Evolutionary conservation across 1,140 invertebrate genomes (phyloP).

Genomic region (Bactericera cockerelli): DNA sequence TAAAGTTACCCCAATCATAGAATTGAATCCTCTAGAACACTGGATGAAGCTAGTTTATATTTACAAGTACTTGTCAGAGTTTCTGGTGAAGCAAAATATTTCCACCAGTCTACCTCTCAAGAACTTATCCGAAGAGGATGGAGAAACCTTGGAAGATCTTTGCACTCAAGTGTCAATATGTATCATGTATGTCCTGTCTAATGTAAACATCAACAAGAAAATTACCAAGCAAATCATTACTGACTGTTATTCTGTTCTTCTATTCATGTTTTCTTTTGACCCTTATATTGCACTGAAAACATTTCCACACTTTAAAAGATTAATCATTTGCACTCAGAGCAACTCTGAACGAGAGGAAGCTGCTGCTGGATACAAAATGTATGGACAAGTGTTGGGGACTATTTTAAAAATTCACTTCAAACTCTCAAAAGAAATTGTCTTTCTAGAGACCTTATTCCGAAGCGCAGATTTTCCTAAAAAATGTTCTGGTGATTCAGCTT

Average conservation of each 20-base stretch:
- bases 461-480: too few species aligned
- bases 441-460: not conserved
- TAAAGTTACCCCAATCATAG: not conserved
- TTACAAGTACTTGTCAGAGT: not conserved
- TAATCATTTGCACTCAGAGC: too few species aligned
- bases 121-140: not conserved
- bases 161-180: not conserved
- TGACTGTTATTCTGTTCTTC: too few species aligned
- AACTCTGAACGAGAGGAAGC: too few species aligned
- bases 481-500: too few species aligned
- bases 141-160: not conserved
- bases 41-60: not conserved
- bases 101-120: not conserved
- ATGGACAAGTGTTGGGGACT: too few species aligned
- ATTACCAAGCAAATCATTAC: too few species aligned
- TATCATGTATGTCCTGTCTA: not conserved
- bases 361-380: too few species aligned
- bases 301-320: too few species aligned
- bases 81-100: not conserved
- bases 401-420: constrained; percentile 1
- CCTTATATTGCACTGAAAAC: too few species aligned
- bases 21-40: not conserved
- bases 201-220: too few species aligned
- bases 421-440: not conserved
- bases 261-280: too few species aligned